phyloP scores from a whole-genome alignment of 2,113 vertebrate species.

The Tympanuchus pallidicinctus region DNA sequence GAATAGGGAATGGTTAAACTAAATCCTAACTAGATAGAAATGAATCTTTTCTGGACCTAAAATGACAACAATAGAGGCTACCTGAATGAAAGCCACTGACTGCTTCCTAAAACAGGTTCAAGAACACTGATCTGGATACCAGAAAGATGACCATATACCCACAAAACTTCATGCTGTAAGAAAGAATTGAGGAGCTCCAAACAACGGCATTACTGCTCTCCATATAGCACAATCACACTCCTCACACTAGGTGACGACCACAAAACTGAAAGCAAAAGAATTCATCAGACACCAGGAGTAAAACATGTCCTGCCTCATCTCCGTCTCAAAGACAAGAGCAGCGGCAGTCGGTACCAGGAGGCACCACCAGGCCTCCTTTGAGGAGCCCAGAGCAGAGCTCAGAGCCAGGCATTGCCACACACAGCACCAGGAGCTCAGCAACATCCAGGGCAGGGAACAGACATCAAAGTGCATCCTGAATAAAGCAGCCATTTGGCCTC shows the following conservation, averaged over 20 bases:
- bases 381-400: too few species aligned
- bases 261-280: rapidly evolving
- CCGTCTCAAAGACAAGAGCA: too few species aligned
- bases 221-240: rapidly evolving
- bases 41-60: background rate
- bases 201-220: background rate
- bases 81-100: background rate
- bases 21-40: background rate
- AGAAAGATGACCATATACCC: rapidly evolving
- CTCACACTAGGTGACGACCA: rapidly evolving
- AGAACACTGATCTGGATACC: rapidly evolving
- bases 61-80: background rate
- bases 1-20: background rate
- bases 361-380: background rate
- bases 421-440: too few species aligned
- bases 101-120: background rate
- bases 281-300: rapidly evolving
- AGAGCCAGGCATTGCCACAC: too few species aligned
- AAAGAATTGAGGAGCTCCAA: rapidly evolving
- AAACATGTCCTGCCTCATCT: too few species aligned
- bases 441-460: rapidly evolving
- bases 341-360: too few species aligned
- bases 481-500: background rate
- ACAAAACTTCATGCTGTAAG: rapidly evolving
- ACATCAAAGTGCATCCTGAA: background rate